Base-by-base conservation (phyloP, 1,140 invertebrate species). In the Cecropterus lyciades region DNA sequence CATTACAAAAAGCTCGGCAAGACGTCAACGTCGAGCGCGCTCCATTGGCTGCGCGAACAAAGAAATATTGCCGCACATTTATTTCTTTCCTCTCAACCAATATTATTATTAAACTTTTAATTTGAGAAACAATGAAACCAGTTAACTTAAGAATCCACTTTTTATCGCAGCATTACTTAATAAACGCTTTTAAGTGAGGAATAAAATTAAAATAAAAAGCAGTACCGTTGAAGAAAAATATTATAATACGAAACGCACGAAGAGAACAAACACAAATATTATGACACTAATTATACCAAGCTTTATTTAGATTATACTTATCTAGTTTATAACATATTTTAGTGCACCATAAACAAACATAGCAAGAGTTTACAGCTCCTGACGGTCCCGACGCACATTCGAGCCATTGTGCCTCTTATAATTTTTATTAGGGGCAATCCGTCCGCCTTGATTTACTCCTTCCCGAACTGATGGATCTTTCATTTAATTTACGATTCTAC, bases 361-460 rank as follows among this genome's bases (percentile, higher is more conserved):
- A 87, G 87, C 84, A 74, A 87, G 82, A 87, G 83, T 91, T 91
- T 91, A 91, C 82, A 80, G 85, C 87, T 87, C 84, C 87, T 83
- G 86, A 77, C 86, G 84, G 78, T 77, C 84, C 62, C 84, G 80
- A 69, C 82, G 76, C 89, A 85, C 89, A 88, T 89, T 82, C 80
- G 82, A 82, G 57, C 82, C 84, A 90, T 91, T 91, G 89, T 91
- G 89, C 87, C 81, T 88, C 82, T 91, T 91, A 91, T 91, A 91
- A 91, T 91, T 91, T 92, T 92, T 92, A 92, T 90, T 90, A 88
- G 87, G 83, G 86, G 87, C 87, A 89, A 92, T 92, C 87, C 89
- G 87, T 90, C 89, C 82, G 79, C 60, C 84, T 90, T 92, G 89
- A 92, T 92, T 92, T 92, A 92, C 87, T 89, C 72, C 85, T 92